phyloP scores from a whole-genome alignment of 2,888 invertebrate species.

The Meloe dianella region DNA sequence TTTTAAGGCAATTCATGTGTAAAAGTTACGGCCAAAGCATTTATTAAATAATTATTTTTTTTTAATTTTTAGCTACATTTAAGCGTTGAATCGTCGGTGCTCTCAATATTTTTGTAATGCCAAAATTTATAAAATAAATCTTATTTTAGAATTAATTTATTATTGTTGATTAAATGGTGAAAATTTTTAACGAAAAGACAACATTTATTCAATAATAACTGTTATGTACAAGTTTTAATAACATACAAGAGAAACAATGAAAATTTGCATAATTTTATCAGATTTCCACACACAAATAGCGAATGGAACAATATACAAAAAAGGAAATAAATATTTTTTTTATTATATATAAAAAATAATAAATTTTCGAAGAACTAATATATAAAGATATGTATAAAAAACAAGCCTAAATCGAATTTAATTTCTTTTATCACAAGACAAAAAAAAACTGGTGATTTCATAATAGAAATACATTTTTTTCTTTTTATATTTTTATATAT shows the following conservation, averaged over 20 bases:
- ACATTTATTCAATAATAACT: conserved; percentile 53
- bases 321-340: conserved; percentile 29
- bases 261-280: conserved; percentile 22
- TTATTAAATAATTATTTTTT: conserved; percentile 12
- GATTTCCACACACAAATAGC: conserved; percentile 33
- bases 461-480: neutral
- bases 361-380: conserved; percentile 13
- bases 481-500: neutral
- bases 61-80: conserved; percentile 23
- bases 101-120: conserved; percentile 32
- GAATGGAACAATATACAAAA: conserved; percentile 24
- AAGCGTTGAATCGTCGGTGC: conserved; percentile 39
- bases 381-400: conserved; percentile 32
- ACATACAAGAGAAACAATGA: conserved; percentile 35
- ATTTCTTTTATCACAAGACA: conserved; percentile 32
- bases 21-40: conserved; percentile 19
- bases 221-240: conserved; percentile 48
- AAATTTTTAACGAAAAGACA: conserved; percentile 48
- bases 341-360: conserved; percentile 31
- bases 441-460: conserved; percentile 18
- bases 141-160: conserved; percentile 1
- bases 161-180: neutral
- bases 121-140: neutral
- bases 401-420: conserved; percentile 22
- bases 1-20: conserved; percentile 16